Evolutionary conservation across 2,888 invertebrate genomes (phyloP).

Genomic region (Habrosyne pyritoides): DNA sequence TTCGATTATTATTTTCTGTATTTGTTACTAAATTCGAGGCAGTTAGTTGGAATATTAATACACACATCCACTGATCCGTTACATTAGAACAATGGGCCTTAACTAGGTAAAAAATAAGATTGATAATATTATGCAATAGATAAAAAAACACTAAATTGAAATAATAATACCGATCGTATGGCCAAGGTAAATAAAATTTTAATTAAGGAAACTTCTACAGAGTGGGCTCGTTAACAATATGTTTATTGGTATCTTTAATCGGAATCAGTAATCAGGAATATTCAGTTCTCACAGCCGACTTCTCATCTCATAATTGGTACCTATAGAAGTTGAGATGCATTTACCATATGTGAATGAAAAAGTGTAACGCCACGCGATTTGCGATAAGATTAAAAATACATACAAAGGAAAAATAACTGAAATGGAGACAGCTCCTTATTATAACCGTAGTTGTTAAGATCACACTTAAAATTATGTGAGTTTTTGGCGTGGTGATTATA

Average conservation of each 20-base stretch:
- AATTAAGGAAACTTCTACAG: background rate
- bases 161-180: background rate
- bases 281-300: conserved; percentile 53
- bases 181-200: background rate
- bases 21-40: background rate
- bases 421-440: background rate
- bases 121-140: too few relatives aligned
- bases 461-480: too few relatives aligned
- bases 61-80: background rate
- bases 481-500: too few relatives aligned
- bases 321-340: background rate
- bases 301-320: conserved; percentile 35
- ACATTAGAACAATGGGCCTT: background rate
- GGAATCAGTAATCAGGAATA: background rate
- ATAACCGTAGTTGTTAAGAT: background rate
- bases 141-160: background rate
- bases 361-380: background rate
- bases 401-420: background rate
- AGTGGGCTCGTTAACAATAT: conserved; percentile 17
- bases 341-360: background rate
- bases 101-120: background rate
- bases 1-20: background rate
- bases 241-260: conserved; percentile 10
- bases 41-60: background rate
- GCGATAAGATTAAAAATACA: background rate